A percentile compares a stretch with the other conserved stretches of the same genome.
Evolutionary conservation across 53 echinoderm and acorn worm genomes (phyloP).

Genomic region (Astropecten irregularis): DNA sequence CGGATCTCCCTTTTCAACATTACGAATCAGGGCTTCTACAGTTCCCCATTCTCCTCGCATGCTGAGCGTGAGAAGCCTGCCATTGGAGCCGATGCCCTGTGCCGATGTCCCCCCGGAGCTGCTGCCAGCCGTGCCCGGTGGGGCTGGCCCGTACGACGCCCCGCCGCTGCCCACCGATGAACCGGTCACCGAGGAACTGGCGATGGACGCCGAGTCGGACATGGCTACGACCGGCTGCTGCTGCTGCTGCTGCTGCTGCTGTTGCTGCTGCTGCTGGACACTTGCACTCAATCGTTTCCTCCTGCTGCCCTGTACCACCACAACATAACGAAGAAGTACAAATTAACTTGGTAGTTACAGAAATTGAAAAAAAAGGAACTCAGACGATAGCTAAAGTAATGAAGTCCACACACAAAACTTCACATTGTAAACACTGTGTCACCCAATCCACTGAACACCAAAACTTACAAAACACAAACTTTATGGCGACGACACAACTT

Average conservation of each 20-base stretch:
- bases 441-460: neutral
- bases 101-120: constrained; percentile 5
- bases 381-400: no score
- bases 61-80: constrained; percentile 62
- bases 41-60: constrained; percentile 88
- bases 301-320: no score
- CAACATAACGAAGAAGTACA: no score
- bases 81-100: constrained; percentile 30
- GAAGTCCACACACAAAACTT: neutral
- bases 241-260: no score
- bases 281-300: no score
- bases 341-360: no score
- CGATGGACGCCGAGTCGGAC: constrained; percentile 28
- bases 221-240: neutral
- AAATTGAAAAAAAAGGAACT: no score
- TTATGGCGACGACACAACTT: neutral
- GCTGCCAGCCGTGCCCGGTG: constrained; percentile 20
- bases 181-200: neutral
- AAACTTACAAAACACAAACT: neutral
- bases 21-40: constrained; percentile 70
- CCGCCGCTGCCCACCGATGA: constrained; percentile 21
- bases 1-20: constrained; percentile 79
- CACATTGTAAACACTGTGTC: neutral
- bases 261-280: no score
- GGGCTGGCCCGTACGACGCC: constrained; percentile 12